phyloP scores from a whole-genome alignment of 2,113 vertebrate genomes.

The Dendrocopos noguchii region DNA sequence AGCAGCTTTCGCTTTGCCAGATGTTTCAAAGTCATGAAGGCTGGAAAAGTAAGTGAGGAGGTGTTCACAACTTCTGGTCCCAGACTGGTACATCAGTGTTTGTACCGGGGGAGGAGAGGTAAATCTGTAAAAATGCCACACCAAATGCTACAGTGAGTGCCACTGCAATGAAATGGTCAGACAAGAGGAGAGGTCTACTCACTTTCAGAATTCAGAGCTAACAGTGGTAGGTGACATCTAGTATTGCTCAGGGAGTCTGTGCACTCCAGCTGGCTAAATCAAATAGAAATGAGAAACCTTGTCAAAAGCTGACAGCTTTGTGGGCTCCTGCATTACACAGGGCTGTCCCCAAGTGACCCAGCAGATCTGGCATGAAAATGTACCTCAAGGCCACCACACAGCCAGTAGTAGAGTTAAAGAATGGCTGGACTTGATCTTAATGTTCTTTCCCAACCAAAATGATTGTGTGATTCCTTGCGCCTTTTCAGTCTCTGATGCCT shows the following conservation, averaged over 20 bases:
- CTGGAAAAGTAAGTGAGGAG: not conserved
- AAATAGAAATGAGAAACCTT: not conserved
- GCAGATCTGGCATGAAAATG: not conserved
- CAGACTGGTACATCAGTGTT: not conserved
- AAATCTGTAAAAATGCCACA: not conserved
- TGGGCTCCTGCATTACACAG: not conserved
- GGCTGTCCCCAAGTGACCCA: not conserved
- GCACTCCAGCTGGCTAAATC: not conserved
- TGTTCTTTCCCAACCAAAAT: too few relatives aligned
- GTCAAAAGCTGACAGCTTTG: not conserved
- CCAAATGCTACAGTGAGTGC: not conserved
- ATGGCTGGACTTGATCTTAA: too few relatives aligned
- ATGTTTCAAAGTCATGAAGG: not conserved
- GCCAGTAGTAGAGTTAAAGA: not conserved
- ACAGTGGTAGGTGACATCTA: not conserved
- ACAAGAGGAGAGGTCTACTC: not conserved
- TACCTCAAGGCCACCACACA: rapidly evolving
- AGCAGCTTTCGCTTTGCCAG: not conserved
- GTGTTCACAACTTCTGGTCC: not conserved
- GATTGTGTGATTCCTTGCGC: not conserved
- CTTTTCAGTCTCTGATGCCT: not conserved
- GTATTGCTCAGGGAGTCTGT: rapidly evolving
- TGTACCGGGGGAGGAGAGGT: not conserved
- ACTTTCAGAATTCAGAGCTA: not conserved
- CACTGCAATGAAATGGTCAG: not conserved